A percentile compares a stretch with the other conserved stretches of the same genome.
Conservation (phyloP, 2,888 invertebrate genomes). For the Chaetogeoica ovagalla region DNA sequence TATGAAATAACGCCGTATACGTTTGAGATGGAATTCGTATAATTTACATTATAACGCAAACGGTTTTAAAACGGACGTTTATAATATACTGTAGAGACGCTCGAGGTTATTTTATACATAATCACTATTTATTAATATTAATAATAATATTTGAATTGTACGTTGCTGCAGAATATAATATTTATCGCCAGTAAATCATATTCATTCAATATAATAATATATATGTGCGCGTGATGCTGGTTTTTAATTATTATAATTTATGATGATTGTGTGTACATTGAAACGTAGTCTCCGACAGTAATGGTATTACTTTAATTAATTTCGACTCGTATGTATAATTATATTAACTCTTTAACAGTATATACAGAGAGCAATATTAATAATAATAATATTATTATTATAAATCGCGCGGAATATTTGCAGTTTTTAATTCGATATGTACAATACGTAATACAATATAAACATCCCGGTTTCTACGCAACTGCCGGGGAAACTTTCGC, state of each 20-base stretch:
- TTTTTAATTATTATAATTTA: constrained; percentile 12
- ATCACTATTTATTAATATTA: background rate
- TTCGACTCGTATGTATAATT: background rate
- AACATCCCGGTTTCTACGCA: too few relatives aligned
- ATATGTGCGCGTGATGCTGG: too few relatives aligned
- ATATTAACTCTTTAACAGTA: background rate
- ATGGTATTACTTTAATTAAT: background rate
- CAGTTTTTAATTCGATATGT: background rate
- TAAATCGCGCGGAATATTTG: background rate
- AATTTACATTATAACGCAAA: too few relatives aligned
- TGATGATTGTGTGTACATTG: background rate
- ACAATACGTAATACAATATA: too few relatives aligned
- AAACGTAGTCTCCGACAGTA: background rate
- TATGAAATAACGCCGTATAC: too few relatives aligned
- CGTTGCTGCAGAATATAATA: constrained; percentile 17
- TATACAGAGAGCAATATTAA: background rate
- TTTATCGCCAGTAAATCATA: background rate
- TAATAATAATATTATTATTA: background rate
- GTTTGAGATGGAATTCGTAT: too few relatives aligned
- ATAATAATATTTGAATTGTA: background rate
- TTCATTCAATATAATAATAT: background rate
- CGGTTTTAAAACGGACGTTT: too few relatives aligned
- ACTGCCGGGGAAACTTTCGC: background rate
- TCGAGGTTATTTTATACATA: background rate
- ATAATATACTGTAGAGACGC: background rate